Conservation (phyloP, 2,888 invertebrate species). For the Villa cingulata region DNA sequence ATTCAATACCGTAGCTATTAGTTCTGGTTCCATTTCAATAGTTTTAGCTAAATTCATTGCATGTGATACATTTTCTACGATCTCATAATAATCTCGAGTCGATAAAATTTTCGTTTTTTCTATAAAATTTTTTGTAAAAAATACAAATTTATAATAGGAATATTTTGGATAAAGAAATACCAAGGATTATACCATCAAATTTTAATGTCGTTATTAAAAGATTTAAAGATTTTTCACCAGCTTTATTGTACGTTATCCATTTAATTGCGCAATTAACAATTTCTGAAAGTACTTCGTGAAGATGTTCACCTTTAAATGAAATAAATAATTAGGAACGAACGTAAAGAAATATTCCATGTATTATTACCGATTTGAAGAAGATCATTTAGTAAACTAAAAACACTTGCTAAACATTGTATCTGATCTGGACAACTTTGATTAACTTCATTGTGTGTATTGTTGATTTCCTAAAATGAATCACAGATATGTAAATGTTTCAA, state of each 20-base stretch:
- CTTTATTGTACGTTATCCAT: slow-evolving; percentile 5
- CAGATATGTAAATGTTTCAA: background rate
- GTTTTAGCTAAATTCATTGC: slow-evolving; percentile 1
- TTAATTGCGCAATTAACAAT: slow-evolving; percentile 3
- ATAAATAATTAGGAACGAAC: too few relatives aligned
- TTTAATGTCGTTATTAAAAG: slow-evolving; percentile 1
- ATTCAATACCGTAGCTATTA: slow-evolving; percentile 7
- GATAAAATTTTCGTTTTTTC: background rate
- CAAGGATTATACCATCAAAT: slow-evolving; percentile 2
- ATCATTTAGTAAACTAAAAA: slow-evolving; percentile 2
- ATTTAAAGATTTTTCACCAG: slow-evolving; percentile 3
- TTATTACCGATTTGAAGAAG: background rate
- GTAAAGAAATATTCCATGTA: background rate
- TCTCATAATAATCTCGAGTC: background rate
- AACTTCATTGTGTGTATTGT: background rate
- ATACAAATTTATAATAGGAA: too few relatives aligned
- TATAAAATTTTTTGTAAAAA: too few relatives aligned
- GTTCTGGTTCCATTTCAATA: slow-evolving; percentile 4
- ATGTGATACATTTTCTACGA: slow-evolving; percentile 1
- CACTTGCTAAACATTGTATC: background rate
- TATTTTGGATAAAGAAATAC: background rate
- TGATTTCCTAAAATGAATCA: background rate
- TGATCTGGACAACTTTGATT: background rate
- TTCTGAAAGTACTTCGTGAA: background rate
- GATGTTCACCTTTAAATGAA: background rate